Percentiles rank a stretch among this genome's conserved stretches.
Evolutionary conservation across 2,888 invertebrate species (phyloP).

Genomic region (Microctonus aethiopoides): DNA sequence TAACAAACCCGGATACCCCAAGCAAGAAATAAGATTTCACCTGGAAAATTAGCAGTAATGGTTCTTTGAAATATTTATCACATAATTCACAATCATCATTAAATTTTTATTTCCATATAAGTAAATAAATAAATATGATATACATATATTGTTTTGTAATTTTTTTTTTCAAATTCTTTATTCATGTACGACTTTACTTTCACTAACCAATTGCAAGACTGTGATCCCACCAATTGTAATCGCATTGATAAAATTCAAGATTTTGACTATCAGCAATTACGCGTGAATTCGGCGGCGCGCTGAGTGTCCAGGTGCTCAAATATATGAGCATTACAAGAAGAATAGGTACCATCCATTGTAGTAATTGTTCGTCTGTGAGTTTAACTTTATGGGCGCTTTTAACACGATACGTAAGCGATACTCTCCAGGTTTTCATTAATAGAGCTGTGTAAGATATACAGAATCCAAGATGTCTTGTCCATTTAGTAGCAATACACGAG

Average conservation of each 20-base stretch:
- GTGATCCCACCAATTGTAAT: conserved; percentile 95
- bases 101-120: neutral
- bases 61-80: neutral
- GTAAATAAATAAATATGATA: neutral
- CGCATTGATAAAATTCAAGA: conserved; percentile 88
- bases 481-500: conserved; percentile 90
- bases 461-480: conserved; percentile 93
- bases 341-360: conserved; percentile 94
- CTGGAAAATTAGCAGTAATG: conserved; percentile 66
- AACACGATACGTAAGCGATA: conserved; percentile 91
- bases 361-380: conserved; percentile 89
- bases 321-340: conserved; percentile 90
- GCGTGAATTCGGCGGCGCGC: conserved; percentile 85
- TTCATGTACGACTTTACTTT: neutral
- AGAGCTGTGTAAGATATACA: conserved; percentile 92
- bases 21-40: conserved; percentile 80
- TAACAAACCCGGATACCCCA: conserved; percentile 90
- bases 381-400: conserved; percentile 94
- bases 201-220: conserved; percentile 83
- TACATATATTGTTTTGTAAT: too few species aligned
- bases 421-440: conserved; percentile 95
- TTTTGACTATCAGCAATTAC: conserved; percentile 81
- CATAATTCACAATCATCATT: neutral
- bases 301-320: conserved; percentile 90
- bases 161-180: neutral